Evolutionary conservation across 2,113 vertebrate genomes (phyloP).

Genomic region (Pyrgilauda ruficollis): DNA sequence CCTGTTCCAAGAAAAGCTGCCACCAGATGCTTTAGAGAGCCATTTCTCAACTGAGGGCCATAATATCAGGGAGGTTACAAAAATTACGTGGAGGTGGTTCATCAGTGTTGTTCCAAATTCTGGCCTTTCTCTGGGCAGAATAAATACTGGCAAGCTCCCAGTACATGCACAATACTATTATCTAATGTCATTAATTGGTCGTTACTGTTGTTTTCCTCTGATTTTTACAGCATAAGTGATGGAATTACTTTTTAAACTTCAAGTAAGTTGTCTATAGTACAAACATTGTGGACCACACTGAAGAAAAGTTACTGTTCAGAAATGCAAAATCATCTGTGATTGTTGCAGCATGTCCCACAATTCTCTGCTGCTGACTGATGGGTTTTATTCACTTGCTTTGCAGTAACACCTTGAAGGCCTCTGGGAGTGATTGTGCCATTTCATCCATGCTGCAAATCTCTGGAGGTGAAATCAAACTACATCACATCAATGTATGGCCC

Average conservation of each 20-base stretch:
- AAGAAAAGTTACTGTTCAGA: background rate
- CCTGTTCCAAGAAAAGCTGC: background rate
- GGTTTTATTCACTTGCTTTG: background rate
- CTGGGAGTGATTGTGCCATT: background rate
- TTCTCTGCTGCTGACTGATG: background rate
- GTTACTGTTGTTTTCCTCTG: background rate
- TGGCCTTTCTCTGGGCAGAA: background rate
- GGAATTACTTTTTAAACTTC: background rate
- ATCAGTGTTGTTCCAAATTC: background rate
- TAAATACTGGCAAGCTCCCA: background rate
- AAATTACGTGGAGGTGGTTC: background rate
- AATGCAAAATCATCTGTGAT: background rate
- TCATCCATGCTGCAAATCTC: background rate
- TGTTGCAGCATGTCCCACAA: background rate
- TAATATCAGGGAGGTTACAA: background rate
- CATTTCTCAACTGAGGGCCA: background rate
- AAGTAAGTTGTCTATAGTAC: background rate
- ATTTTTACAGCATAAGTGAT: background rate
- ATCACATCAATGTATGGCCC: background rate
- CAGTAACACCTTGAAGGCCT: background rate
- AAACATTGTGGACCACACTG: background rate
- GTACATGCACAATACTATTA: background rate
- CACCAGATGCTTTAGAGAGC: background rate
- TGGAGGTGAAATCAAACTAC: background rate
- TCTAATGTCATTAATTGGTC: background rate